These are phyloP conservation scores for Myotis brandtii DNA, from an alignment of 2,113 vertebrate genomes.

Conservation along the genomic window DNA sequence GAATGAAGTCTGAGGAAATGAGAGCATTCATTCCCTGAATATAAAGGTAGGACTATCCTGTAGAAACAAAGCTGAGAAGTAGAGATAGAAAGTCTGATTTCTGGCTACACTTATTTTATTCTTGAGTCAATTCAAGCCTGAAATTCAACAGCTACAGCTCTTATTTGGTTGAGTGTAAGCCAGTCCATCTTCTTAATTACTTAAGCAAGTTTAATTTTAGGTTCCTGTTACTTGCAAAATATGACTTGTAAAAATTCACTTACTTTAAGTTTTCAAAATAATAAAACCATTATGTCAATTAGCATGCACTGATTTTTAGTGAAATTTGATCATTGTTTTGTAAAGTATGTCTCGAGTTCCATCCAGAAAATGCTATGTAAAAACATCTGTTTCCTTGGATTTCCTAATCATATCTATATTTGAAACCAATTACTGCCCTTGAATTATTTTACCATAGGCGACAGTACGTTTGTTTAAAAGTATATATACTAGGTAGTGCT, in stretches of 20 bases:
- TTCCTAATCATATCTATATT: not conserved
- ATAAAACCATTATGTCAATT: not conserved
- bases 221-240: not conserved
- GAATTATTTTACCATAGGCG: conserved; percentile 52
- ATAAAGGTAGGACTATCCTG: not conserved
- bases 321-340: conserved; percentile 30
- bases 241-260: not conserved
- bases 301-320: not conserved
- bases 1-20: not conserved
- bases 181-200: not conserved
- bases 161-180: not conserved
- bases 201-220: conserved; percentile 13
- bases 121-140: not conserved
- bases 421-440: not conserved
- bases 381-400: conserved; percentile 21
- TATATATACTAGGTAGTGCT: not conserved
- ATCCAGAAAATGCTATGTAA: not conserved
- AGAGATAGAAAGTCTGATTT: not conserved
- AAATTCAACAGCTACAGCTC: not conserved
- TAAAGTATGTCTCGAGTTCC: not conserved
- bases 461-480: not conserved
- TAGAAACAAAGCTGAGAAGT: not conserved
- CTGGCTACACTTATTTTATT: not conserved
- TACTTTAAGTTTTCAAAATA: not conserved
- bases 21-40: not conserved